phyloP scores from a whole-genome alignment of 2,113 vertebrate genomes.

The Hystrix cristata region DNA sequence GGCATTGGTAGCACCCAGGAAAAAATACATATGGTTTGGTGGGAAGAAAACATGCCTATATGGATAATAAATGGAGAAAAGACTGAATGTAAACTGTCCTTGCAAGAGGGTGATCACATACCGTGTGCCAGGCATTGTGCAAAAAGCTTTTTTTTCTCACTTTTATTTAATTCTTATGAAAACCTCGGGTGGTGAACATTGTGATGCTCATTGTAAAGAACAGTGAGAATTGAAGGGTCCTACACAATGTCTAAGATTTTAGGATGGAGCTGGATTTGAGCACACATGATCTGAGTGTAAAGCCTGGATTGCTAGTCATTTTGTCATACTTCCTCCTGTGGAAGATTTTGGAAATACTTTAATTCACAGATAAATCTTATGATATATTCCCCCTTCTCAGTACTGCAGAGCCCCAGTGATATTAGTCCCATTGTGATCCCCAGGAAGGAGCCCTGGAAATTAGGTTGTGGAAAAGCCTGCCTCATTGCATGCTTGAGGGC shows the following conservation, averaged over 20 bases:
- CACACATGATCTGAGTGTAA: not conserved
- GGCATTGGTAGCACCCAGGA: not conserved
- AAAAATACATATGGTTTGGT: not conserved
- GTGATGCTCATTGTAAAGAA: not conserved
- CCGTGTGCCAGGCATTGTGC: not conserved
- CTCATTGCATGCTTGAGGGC: not conserved
- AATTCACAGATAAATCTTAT: not conserved
- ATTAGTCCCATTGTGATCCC: not conserved
- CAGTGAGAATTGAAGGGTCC: not conserved
- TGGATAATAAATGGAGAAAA: conserved; percentile 11
- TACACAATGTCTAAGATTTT: not conserved
- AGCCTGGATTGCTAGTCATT: not conserved
- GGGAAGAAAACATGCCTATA: not conserved
- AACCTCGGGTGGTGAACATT: not conserved
- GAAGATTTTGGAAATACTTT: not conserved
- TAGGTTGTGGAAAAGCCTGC: not conserved
- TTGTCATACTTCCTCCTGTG: not conserved
- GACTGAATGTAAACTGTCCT: not conserved
- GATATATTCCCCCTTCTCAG: no score
- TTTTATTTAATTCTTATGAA: not conserved
- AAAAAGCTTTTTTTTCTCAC: not conserved
- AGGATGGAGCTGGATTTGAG: not conserved
- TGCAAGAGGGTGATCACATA: not conserved
- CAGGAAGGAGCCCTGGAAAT: not conserved
- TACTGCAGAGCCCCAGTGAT: not conserved